Conservation (phyloP, 2,113 vertebrate genomes). For the Loxodonta africana region DNA sequence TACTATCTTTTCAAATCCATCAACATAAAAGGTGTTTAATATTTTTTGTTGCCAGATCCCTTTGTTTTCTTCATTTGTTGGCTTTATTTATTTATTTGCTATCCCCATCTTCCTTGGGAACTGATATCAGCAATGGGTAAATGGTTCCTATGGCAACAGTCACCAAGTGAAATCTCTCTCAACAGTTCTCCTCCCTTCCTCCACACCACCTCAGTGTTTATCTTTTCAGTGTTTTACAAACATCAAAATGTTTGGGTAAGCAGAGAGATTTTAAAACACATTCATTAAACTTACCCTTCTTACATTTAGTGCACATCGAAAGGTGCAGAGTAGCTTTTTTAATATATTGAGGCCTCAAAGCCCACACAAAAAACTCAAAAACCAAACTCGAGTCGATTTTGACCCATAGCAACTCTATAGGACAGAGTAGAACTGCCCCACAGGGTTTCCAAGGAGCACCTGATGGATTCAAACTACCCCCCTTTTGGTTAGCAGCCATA, state of each 20-base stretch:
- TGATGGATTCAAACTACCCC: too few relatives aligned
- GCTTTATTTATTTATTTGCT: slow-evolving; percentile 61
- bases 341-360: not conserved
- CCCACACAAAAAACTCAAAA: not conserved
- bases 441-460: too few relatives aligned
- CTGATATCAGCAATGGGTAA: slow-evolving; percentile 63
- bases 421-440: too few relatives aligned
- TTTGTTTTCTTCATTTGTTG: slow-evolving; percentile 58
- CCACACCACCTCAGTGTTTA: slow-evolving; percentile 49
- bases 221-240: slow-evolving; percentile 69
- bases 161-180: slow-evolving; percentile 84
- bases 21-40: not conserved
- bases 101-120: slow-evolving; percentile 50
- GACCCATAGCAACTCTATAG: too few relatives aligned
- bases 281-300: slow-evolving; percentile 67
- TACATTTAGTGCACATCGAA: not conserved
- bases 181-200: slow-evolving; percentile 73
- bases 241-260: slow-evolving; percentile 45
- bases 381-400: too few relatives aligned
- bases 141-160: slow-evolving; percentile 88
- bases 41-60: not conserved
- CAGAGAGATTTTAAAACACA: slow-evolving; percentile 59
- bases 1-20: not conserved
- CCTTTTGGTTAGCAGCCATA: too few relatives aligned
- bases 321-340: not conserved